These are phyloP conservation scores for Agriopis leucophaearia DNA, from an alignment of 2,888 invertebrate genomes.

Conservation along the genomic window DNA sequence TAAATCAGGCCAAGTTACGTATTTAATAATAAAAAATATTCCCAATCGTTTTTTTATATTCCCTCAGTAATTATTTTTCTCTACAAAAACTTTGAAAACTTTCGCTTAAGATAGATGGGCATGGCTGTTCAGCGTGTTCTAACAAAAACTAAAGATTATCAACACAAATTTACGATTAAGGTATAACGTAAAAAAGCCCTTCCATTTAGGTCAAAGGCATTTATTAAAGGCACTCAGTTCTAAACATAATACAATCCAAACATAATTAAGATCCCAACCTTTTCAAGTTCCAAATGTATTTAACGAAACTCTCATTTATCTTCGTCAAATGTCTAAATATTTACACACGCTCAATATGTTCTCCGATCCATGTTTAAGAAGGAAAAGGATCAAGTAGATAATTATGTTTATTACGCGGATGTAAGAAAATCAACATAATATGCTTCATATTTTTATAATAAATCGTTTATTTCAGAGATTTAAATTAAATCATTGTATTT, in stretches of 20 bases:
- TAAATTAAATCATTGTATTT: too few species aligned
- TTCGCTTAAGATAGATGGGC: too few species aligned
- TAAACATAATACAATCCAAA: constrained; percentile 20
- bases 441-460: too few species aligned
- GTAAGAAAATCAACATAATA: constrained; percentile 32
- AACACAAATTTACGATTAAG: background rate
- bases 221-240: background rate
- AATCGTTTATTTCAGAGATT: too few species aligned
- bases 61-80: too few species aligned
- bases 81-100: too few species aligned
- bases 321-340: constrained; percentile 24
- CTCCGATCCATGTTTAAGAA: constrained; percentile 7
- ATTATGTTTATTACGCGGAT: constrained; percentile 16
- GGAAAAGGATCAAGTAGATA: constrained; percentile 13
- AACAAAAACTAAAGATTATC: background rate
- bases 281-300: constrained; percentile 22
- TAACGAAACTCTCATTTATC: constrained; percentile 15
- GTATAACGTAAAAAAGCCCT: background rate
- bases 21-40: too few species aligned
- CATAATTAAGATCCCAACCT: constrained; percentile 25
- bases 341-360: constrained; percentile 17
- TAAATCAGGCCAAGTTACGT: too few species aligned
- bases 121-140: too few species aligned
- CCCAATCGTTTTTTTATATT: too few species aligned
- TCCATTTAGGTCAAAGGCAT: background rate